These are phyloP conservation scores for Synanthedon andrenaeformis DNA, from an alignment of 2,888 invertebrate genomes.

Conservation along the genomic window DNA sequence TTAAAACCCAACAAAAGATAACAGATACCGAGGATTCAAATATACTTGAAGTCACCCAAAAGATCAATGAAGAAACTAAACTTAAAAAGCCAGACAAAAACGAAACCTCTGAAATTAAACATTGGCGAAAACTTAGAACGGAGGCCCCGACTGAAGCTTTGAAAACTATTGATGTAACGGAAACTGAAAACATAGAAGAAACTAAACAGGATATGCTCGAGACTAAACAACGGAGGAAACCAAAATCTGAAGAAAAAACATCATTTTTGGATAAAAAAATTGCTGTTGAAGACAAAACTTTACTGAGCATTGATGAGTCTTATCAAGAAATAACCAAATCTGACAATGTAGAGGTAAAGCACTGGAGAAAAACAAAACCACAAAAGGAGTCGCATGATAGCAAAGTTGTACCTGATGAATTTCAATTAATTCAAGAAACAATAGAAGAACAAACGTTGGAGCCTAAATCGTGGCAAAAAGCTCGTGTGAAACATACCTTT, in stretches of 20 bases:
- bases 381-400: conserved; percentile 45
- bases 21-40: conserved; percentile 16
- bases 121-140: conserved; percentile 7
- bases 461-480: conserved; percentile 12
- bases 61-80: conserved; percentile 10
- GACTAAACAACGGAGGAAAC: conserved; percentile 33
- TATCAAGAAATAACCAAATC: neutral
- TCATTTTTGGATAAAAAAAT: conserved; percentile 2
- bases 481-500: conserved; percentile 10
- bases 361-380: conserved; percentile 9
- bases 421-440: conserved; percentile 3
- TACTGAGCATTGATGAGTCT: conserved; percentile 3
- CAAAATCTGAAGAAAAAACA: conserved; percentile 13
- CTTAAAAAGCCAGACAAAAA: conserved; percentile 1
- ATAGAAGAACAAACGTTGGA: conserved; percentile 5
- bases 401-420: conserved; percentile 1
- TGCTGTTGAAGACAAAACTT: conserved; percentile 7
- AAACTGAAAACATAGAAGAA: conserved; percentile 7
- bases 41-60: conserved; percentile 13
- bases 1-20: conserved; percentile 8
- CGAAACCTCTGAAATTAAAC: conserved; percentile 6
- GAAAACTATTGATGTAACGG: conserved; percentile 2
- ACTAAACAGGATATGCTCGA: conserved; percentile 18
- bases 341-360: conserved; percentile 7
- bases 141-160: neutral